Evolutionary conservation across 2,888 invertebrate species (phyloP).

Genomic region (Pachymerium ferrugineum): DNA sequence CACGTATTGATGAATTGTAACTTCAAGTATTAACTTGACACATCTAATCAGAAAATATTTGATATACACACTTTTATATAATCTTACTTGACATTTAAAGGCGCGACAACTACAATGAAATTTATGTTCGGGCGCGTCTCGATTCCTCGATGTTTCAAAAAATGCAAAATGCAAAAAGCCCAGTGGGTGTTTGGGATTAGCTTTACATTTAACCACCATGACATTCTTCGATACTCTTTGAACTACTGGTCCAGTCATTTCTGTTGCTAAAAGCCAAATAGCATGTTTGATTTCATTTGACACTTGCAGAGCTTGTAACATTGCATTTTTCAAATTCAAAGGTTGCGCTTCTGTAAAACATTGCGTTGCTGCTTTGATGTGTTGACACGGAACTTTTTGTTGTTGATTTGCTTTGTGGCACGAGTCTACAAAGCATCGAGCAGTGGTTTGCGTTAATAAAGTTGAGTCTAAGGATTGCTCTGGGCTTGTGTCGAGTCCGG

Average conservation of each 20-base stretch:
- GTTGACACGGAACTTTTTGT: conserved; percentile 52
- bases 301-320: conserved; percentile 57
- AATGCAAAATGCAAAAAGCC: conserved; percentile 65
- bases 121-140: conserved; percentile 50
- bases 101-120: conserved; percentile 57
- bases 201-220: conserved; percentile 65
- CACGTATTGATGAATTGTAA: too few relatives aligned
- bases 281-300: conserved; percentile 57
- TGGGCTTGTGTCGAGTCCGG: conserved; percentile 43
- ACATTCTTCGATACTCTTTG: conserved; percentile 64
- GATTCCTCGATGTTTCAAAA: conserved; percentile 46
- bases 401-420: conserved; percentile 41
- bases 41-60: too few relatives aligned
- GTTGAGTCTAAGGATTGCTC: conserved; percentile 44
- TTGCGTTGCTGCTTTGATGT: conserved; percentile 60
- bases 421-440: conserved; percentile 47
- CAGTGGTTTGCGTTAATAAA: conserved; percentile 40
- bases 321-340: conserved; percentile 57
- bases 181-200: conserved; percentile 60
- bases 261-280: conserved; percentile 57
- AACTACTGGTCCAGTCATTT: conserved; percentile 59
- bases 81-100: conserved; percentile 46
- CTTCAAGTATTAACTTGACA: too few relatives aligned
- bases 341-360: conserved; percentile 59
- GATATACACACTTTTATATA: too few relatives aligned